These are phyloP conservation scores for Carcina quercana DNA, from an alignment of 2,888 invertebrate genomes.

Conservation along the genomic window DNA sequence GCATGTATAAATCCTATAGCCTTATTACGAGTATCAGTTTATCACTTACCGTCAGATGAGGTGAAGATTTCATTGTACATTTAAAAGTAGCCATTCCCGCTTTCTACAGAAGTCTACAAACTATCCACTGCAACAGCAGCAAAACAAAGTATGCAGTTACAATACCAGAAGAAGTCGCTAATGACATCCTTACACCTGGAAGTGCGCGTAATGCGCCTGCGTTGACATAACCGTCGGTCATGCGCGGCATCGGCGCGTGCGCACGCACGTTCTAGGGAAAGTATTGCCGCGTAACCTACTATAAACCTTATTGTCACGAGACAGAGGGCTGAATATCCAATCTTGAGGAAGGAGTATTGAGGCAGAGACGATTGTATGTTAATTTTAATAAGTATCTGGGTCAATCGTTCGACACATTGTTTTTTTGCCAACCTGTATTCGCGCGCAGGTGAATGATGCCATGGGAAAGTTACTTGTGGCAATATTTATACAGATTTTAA, in stretches of 20 bases:
- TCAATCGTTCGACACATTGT: neutral
- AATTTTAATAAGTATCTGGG: neutral
- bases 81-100: too few species aligned
- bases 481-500: too few species aligned
- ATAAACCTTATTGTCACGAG: neutral
- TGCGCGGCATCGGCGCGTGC: constrained; percentile 5
- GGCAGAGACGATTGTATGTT: neutral
- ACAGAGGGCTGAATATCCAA: neutral
- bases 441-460: too few species aligned
- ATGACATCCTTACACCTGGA: constrained; percentile 5
- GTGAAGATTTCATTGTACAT: too few species aligned
- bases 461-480: too few species aligned
- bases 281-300: neutral
- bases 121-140: too few species aligned
- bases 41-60: too few species aligned
- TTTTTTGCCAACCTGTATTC: too few species aligned
- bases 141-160: too few species aligned
- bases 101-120: too few species aligned
- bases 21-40: too few species aligned
- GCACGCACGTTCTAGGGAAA: constrained; percentile 1
- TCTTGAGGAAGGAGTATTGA: neutral
- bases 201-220: constrained; percentile 6
- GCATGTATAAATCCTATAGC: too few species aligned
- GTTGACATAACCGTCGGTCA: constrained; percentile 12
- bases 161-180: neutral